Evolutionary conservation across 2,113 vertebrate species (phyloP), one percentile per base, ranked within the genome.

Genomic region (Pelusios castaneus): DNA sequence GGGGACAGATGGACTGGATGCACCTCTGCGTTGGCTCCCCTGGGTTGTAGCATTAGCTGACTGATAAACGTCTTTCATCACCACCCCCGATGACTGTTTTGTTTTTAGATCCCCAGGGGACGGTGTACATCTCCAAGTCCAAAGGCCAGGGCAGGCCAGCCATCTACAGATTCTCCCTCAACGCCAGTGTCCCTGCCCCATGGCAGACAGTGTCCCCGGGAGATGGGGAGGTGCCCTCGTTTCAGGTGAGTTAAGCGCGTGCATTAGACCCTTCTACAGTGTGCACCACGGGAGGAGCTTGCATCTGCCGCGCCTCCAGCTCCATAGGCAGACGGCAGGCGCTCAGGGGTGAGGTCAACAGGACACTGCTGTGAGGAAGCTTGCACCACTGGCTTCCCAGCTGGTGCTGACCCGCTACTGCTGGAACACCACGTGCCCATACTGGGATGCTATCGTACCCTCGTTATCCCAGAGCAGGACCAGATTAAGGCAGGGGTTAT

Each of bases 161-260:
- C 5, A 90, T 99, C 92, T 99, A 99, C 97, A 98, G 99, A 90
- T 98, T 99, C 95, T 99, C 99, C 0, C 98, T 99, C 80, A 99
- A 99, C 38, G 97, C 98, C 98, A 99, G 98, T 43, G 96, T 98
- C 75, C 98, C 98, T 2, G 97, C 98, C 0, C 99, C 99, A 0
- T 99, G 99, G 99, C 99, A 98, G 94, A 95, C 84, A 6, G 98
- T 98, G 96, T 96, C 98, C 67, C 81, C 98, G 0, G 98, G 98
- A 83, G 98, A 98, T 0, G 98, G 99, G 90, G 99, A 99, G 76
- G 98, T 99, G 94, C 98, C 99, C 34, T 99, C 98, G 24, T 99
- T 99, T 96, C 99, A 99, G 99, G 99, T 99, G 86, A 98, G 98
- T 94, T 75, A 56, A 41, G 5, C 82, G 87, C 43, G 95, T 54